Conservation (phyloP, 2,888 invertebrate species). For the Atrina japonica region DNA sequence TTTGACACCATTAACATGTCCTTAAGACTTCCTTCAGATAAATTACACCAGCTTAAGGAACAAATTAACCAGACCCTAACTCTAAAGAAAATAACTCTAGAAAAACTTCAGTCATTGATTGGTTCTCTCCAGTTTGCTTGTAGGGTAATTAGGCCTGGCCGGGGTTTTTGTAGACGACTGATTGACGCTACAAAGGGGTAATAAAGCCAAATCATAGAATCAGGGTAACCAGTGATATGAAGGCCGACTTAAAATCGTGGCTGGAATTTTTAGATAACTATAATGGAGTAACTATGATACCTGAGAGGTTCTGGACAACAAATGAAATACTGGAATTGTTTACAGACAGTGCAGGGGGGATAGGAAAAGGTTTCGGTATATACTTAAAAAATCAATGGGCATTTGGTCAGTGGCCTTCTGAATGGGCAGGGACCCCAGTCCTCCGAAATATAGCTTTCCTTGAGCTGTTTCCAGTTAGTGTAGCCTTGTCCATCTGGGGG, state of each 20-base stretch:
- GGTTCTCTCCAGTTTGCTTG: constrained; percentile 24
- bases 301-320: neutral
- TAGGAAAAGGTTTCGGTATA: neutral
- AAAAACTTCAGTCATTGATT: constrained; percentile 20
- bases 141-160: constrained; percentile 17
- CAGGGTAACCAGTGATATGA: neutral
- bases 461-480: neutral
- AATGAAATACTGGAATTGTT: constrained; percentile 7
- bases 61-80: neutral
- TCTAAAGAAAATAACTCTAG: neutral
- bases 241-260: constrained; percentile 1
- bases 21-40: constrained; percentile 5
- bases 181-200: constrained; percentile 17
- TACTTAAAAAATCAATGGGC: neutral
- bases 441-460: neutral
- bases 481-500: neutral
- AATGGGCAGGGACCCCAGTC: neutral
- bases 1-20: constrained; percentile 28
- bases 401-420: neutral
- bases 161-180: constrained; percentile 16
- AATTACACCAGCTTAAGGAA: constrained; percentile 5
- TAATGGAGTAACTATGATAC: constrained; percentile 1
- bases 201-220: constrained; percentile 17
- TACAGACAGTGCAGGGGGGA: neutral
- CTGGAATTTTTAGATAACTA: neutral